Percentiles rank a stretch among this genome's conserved stretches.
Evolutionary conservation across 1,140 invertebrate species (phyloP).

Genomic region (Chymomyza costata): DNA sequence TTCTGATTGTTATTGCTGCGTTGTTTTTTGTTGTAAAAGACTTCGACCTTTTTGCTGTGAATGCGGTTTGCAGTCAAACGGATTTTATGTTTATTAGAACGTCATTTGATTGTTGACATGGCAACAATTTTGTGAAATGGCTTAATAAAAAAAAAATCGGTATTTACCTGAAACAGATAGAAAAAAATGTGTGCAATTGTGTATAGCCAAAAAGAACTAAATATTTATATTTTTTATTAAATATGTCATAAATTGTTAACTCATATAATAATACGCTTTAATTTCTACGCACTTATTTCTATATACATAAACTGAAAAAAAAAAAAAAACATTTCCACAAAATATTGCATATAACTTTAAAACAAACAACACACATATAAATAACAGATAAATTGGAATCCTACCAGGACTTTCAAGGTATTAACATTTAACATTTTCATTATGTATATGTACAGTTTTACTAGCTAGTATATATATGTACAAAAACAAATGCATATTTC

Average conservation of each 20-base stretch:
- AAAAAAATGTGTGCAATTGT: not conserved
- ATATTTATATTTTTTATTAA: constrained; percentile 1
- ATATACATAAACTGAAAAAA: constrained; percentile 11
- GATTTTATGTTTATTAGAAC: constrained; percentile 65
- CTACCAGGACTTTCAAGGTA: constrained; percentile 76
- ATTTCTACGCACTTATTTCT: constrained; percentile 56
- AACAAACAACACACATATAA: constrained; percentile 47
- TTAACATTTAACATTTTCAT: constrained; percentile 68
- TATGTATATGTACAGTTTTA: constrained; percentile 40
- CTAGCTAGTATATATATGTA: constrained; percentile 20
- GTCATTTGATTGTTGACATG: constrained; percentile 65
- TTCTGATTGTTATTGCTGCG: constrained; percentile 16
- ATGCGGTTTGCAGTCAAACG: constrained; percentile 7
- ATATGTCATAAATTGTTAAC: constrained; percentile 31
- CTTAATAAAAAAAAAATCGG: constrained; percentile 27
- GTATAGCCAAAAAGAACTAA: not conserved
- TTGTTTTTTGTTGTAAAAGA: constrained; percentile 23
- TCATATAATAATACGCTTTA: constrained; percentile 63
- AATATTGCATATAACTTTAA: no score
- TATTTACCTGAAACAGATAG: constrained; percentile 21
- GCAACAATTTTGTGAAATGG: constrained; percentile 34
- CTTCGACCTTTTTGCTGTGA: constrained; percentile 21
- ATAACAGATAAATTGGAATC: constrained; percentile 76
- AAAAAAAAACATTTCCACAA: constrained; percentile 36
- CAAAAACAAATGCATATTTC: constrained; percentile 29